These are phyloP conservation scores for Neodiprion fabricii DNA, from an alignment of 1,140 invertebrate species.

Conservation along the genomic window DNA sequence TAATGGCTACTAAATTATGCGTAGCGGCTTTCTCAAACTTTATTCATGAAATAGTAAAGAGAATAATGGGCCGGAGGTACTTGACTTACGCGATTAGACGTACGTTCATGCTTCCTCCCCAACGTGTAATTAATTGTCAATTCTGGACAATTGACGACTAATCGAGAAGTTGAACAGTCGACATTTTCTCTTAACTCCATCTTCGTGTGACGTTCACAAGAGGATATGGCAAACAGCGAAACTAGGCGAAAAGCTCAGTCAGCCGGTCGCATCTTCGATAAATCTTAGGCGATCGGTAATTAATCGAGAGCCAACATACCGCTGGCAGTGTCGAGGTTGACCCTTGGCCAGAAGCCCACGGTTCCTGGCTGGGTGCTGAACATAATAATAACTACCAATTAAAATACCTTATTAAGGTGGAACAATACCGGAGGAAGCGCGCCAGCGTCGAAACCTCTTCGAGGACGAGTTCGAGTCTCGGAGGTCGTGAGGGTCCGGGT, in stretches of 20 bases:
- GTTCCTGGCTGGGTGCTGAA: constrained; percentile 32
- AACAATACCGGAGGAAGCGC: constrained; percentile 36
- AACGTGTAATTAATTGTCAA: constrained; percentile 42
- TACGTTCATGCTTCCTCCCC: background rate
- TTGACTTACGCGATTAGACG: too few relatives aligned
- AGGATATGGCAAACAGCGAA: background rate
- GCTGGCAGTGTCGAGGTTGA: constrained; percentile 44
- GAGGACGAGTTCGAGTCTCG: background rate
- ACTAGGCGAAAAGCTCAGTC: background rate
- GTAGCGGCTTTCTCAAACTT: constrained; percentile 45
- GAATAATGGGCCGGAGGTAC: too few relatives aligned
- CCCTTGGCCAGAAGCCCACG: constrained; percentile 39
- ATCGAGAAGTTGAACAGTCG: background rate
- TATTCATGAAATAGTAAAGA: constrained; percentile 34
- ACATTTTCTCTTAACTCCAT: background rate
- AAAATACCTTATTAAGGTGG: constrained; percentile 53
- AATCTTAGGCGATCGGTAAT: constrained; percentile 45
- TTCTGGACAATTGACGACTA: constrained; percentile 36
- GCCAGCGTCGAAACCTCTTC: too few relatives aligned
- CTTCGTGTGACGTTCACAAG: background rate
- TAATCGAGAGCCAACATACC: constrained; percentile 48
- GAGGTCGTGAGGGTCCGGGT: background rate
- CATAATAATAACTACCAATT: constrained; percentile 49
- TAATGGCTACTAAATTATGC: constrained; percentile 52
- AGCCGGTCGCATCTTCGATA: constrained; percentile 28